Evolutionary conservation across 2,797 vertebrate species (phyloP).

Genomic region (Fratercula arctica): DNA sequence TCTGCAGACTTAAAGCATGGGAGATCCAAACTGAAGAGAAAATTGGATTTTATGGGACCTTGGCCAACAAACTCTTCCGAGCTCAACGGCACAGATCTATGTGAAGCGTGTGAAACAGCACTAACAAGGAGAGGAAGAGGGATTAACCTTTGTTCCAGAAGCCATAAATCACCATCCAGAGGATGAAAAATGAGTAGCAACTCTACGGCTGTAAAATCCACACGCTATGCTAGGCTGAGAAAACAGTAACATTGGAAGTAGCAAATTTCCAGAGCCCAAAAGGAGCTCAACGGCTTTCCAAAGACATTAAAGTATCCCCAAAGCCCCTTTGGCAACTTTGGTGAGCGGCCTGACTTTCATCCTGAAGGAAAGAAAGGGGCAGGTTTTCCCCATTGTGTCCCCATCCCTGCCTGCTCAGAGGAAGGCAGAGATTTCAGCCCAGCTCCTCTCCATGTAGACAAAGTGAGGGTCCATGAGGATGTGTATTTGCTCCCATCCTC

Average conservation of each 20-base stretch:
- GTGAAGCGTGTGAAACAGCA: background rate
- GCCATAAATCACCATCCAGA: slow-evolving; percentile 21
- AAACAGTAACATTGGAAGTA: slow-evolving; percentile 13
- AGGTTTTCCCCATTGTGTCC: background rate
- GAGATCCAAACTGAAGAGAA: background rate
- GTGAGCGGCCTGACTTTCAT: background rate
- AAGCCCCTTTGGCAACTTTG: background rate
- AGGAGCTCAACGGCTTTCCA: background rate
- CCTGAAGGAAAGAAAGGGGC: background rate
- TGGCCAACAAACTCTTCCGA: background rate
- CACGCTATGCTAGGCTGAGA: background rate
- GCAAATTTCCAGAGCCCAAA: background rate
- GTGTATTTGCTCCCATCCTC: background rate
- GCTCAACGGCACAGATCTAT: background rate
- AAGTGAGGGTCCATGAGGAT: background rate
- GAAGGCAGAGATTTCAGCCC: background rate
- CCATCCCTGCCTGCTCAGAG: background rate
- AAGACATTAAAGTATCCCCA: background rate
- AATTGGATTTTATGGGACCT: background rate
- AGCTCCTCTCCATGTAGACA: background rate
- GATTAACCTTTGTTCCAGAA: slow-evolving; percentile 38
- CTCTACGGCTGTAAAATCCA: slow-evolving; percentile 11
- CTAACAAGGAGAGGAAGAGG: slow-evolving; percentile 39
- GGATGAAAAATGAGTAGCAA: slow-evolving; percentile 11
- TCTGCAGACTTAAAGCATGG: background rate